Conservation (phyloP, 2,888 invertebrate species). For the Tanytarsus gracilentus region DNA sequence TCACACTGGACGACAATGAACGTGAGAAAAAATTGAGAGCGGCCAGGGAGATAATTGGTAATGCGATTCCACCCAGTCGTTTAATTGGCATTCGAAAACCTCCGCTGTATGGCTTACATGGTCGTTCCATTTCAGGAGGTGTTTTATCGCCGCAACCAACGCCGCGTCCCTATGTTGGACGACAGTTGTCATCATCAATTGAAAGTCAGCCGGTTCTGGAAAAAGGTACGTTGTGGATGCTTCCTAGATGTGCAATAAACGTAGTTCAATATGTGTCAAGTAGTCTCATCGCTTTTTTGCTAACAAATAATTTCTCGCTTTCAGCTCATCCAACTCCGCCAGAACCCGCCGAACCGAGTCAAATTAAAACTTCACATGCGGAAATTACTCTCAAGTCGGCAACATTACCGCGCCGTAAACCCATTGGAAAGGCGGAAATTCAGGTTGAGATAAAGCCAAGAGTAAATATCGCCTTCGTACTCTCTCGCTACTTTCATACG, state of each 20-base stretch:
- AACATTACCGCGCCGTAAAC: conserved; percentile 55
- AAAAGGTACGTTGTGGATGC: conserved; percentile 11
- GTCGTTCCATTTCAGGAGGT: conserved; percentile 52
- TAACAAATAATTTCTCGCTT: conserved; percentile 31
- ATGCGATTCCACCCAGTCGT: conserved; percentile 50
- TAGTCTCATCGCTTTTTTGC: too few relatives aligned
- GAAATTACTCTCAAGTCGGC: conserved; percentile 59
- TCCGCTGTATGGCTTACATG: conserved; percentile 52
- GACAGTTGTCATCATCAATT: background rate
- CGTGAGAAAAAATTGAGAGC: conserved; percentile 53
- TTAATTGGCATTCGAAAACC: conserved; percentile 50
- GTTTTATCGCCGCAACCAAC: conserved; percentile 34
- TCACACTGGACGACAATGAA: conserved; percentile 41
- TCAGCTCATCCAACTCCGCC: conserved; percentile 2
- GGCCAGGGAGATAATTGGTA: conserved; percentile 63
- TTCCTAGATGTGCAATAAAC: too few relatives aligned
- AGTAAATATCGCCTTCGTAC: conserved; percentile 37
- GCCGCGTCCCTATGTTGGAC: conserved; percentile 3
- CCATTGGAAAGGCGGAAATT: conserved; percentile 55
- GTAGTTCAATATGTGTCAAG: too few relatives aligned
- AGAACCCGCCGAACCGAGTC: conserved; percentile 35
- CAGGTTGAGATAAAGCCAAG: conserved; percentile 48
- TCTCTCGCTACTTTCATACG: background rate
- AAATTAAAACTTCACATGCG: conserved; percentile 51
- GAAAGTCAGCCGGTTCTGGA: conserved; percentile 21